A percentile compares a stretch with the other conserved stretches of the same genome.
phyloP scores from a whole-genome alignment of 2,113 vertebrate genomes.

The Porphyrio hochstetteri region DNA sequence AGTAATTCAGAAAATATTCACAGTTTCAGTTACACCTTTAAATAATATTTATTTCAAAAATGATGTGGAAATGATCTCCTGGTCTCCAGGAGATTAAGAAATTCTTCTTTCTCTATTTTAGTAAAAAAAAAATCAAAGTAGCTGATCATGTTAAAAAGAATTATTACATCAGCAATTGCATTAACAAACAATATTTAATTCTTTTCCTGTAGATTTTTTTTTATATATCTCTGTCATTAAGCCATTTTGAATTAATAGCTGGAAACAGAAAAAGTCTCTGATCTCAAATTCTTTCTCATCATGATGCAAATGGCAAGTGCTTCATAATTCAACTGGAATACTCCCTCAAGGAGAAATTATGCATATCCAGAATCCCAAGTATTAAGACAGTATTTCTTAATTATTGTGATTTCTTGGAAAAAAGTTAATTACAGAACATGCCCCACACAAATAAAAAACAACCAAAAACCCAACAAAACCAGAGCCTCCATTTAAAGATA shows the following conservation, averaged over 20 bases:
- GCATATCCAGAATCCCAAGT: neutral
- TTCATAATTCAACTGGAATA: neutral
- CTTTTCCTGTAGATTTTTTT: neutral
- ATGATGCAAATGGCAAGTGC: neutral
- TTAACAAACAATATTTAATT: neutral
- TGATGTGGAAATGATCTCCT: neutral
- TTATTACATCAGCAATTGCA: neutral
- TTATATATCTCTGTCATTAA: neutral
- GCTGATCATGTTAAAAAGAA: neutral
- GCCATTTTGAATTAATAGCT: neutral
- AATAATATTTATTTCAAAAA: neutral
- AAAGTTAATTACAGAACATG: neutral
- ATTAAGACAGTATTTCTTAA: neutral
- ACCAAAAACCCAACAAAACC: neutral
- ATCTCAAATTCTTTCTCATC: neutral
- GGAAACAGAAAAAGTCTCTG: neutral
- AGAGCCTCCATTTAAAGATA: neutral
- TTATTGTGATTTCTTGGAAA: neutral
- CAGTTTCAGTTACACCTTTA: neutral
- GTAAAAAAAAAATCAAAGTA: neutral
- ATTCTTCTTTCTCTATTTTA: neutral
- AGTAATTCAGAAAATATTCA: neutral
- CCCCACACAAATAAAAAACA: neutral
- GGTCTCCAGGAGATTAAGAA: neutral
- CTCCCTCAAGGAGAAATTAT: neutral